Base-by-base conservation (phyloP, 1,140 invertebrate species). In the Riptortus pedestris region DNA sequence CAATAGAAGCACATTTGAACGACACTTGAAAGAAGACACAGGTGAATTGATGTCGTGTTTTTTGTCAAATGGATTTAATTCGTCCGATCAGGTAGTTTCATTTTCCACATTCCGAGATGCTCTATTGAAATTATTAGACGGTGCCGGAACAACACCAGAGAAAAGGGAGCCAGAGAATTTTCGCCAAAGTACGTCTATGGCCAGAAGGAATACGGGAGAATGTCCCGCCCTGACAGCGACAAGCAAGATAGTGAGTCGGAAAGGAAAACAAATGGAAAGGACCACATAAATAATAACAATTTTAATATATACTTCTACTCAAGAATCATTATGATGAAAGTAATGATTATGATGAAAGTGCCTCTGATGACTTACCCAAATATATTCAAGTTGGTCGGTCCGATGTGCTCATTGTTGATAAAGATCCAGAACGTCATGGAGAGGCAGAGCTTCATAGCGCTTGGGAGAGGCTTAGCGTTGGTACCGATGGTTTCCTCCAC, bases 21-120 rank as follows among this genome's bases (percentile, higher is more conserved):
- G n/a, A n/a, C 87, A 91, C 73, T 78, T 93, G 2, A 86, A 88
- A 47, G 86, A 88, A 45, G 82, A 85, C 63, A 28, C 74, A 80
- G 60, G 64, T 24, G 67, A 67, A 63, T 73, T 86, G n/a, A 79
- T 84, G 45, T 75, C 79, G n/a, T 78, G 77, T 63, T 74, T 86
- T 7, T 62, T 47, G 18, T 27, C 26, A 5, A 27, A 45, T 45
- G 16, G 20, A 18, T n/a, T 43, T 12, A 38, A n/a, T 24, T n/a
- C 45, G 28, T n/a, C 60, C 7, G 26, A 4, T 2, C 33, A 20
- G 67, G 72, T 67, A 67, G 79, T 84, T 48, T 80, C 79, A 12
- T 82, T 84, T 69, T 70, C 75, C 29, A 76, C 81, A 68, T 83
- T 85, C 68, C 79, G 85, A 69, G 79, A 85, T 62, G 80, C 81